These are phyloP conservation scores for western clawed frog (Xenopus tropicalis) DNA, from an alignment of 2,113 vertebrate species.

Conservation along the genomic window DNA sequence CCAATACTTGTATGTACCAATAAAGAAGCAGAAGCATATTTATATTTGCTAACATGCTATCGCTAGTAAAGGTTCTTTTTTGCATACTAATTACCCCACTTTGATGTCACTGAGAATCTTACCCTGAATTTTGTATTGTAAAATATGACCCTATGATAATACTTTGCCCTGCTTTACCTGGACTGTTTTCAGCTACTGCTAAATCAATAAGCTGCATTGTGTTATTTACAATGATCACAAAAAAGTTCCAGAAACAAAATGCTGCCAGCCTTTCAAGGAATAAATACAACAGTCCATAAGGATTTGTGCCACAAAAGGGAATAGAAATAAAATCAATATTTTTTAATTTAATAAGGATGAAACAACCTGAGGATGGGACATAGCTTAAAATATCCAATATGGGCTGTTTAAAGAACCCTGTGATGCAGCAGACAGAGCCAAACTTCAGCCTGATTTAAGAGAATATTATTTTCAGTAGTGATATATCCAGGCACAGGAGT, in stretches of 20 bases:
- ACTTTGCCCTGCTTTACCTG: slow-evolving; percentile 7
- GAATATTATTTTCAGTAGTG: background rate
- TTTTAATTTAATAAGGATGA: slow-evolving; percentile 27
- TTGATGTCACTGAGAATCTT: too few species aligned
- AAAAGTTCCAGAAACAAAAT: slow-evolving; percentile 22
- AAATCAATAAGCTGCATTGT: slow-evolving; percentile 35
- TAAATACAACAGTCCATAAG: slow-evolving; percentile 29
- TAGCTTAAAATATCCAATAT: background rate
- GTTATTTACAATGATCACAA: slow-evolving; percentile 40
- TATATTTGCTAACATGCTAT: too few species aligned
- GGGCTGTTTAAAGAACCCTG: background rate
- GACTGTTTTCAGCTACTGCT: slow-evolving; percentile 36
- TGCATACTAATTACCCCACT: too few species aligned
- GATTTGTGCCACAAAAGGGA: slow-evolving; percentile 11
- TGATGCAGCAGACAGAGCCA: background rate
- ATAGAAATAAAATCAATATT: slow-evolving; percentile 27
- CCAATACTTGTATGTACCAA: too few species aligned
- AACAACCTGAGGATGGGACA: background rate
- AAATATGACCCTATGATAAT: background rate
- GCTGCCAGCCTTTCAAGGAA: slow-evolving; percentile 16
- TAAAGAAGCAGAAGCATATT: too few species aligned
- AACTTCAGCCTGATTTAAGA: background rate
- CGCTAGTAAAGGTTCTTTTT: too few species aligned
- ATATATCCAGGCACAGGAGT: background rate
- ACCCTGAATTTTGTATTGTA: too few species aligned